These are phyloP conservation scores for Trichonephila inaurata DNA, from an alignment of 1,140 invertebrate genomes.

Conservation along the genomic window DNA sequence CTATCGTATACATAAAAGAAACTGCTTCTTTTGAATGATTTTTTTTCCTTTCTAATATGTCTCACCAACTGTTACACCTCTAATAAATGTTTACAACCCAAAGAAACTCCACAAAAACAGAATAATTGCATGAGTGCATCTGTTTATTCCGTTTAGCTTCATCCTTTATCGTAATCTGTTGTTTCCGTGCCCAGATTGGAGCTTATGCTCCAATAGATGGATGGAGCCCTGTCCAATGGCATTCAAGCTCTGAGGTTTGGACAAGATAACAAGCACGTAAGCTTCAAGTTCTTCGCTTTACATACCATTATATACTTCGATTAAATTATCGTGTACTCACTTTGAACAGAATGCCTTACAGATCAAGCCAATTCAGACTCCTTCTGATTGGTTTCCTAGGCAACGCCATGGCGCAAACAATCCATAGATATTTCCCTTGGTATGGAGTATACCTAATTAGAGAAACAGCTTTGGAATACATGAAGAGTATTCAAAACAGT, in stretches of 20 bases:
- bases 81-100: too few relatives aligned
- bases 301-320: not conserved
- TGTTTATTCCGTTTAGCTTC: not conserved
- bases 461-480: not conserved
- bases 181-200: not conserved
- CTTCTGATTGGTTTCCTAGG: not conserved
- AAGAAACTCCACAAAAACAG: too few relatives aligned
- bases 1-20: too few relatives aligned
- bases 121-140: too few relatives aligned
- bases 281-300: not conserved
- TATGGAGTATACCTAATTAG: not conserved
- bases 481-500: not conserved
- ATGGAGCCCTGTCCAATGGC: not conserved
- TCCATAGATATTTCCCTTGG: not conserved
- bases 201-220: not conserved
- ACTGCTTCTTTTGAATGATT: too few relatives aligned
- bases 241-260: not conserved
- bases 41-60: too few relatives aligned
- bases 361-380: slow-evolving; percentile 8
- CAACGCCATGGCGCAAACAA: slow-evolving; percentile 41
- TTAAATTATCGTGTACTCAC: not conserved
- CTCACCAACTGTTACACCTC: too few relatives aligned
- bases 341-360: not conserved
- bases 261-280: not conserved
- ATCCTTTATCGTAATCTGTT: not conserved